Conservation (phyloP, 2,797 vertebrate genomes). For the Delichon dasypus region DNA sequence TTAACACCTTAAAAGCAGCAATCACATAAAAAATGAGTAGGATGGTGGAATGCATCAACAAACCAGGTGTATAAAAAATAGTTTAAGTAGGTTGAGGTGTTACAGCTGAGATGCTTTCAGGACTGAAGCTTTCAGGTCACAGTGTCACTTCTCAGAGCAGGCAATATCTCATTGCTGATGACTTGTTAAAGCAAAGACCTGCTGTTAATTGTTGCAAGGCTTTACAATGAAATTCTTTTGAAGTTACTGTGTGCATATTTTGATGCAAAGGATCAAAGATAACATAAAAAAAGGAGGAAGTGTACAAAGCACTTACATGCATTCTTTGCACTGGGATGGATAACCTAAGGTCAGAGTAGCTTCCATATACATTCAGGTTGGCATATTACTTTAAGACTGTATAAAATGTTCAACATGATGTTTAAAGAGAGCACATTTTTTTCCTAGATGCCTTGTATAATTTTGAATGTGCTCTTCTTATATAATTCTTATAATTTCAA, state of each 20-base stretch:
- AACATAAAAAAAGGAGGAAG: slow-evolving; percentile 29
- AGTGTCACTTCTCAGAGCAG: neutral
- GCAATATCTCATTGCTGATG: neutral
- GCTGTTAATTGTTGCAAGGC: slow-evolving; percentile 28
- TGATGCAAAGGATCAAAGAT: slow-evolving; percentile 13
- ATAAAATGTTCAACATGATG: neutral
- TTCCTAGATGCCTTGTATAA: neutral
- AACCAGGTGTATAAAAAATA: neutral
- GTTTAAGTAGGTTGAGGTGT: neutral
- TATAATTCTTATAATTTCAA: neutral
- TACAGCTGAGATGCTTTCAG: slow-evolving; percentile 7
- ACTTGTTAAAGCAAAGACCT: slow-evolving; percentile 18
- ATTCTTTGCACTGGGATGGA: neutral
- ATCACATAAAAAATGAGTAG: neutral
- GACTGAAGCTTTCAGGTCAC: slow-evolving; percentile 1
- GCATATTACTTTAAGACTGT: neutral
- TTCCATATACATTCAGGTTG: neutral
- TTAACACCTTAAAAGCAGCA: slow-evolving; percentile 24
- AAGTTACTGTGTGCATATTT: slow-evolving; percentile 22
- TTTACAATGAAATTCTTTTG: slow-evolving; percentile 42
- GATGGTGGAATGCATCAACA: neutral
- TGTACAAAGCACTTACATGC: neutral
- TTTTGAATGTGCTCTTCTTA: neutral
- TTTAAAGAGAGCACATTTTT: neutral
- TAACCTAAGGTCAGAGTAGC: neutral